phyloP scores from a whole-genome alignment of 2,888 invertebrate species.

The Ichneumoninae sp. region DNA sequence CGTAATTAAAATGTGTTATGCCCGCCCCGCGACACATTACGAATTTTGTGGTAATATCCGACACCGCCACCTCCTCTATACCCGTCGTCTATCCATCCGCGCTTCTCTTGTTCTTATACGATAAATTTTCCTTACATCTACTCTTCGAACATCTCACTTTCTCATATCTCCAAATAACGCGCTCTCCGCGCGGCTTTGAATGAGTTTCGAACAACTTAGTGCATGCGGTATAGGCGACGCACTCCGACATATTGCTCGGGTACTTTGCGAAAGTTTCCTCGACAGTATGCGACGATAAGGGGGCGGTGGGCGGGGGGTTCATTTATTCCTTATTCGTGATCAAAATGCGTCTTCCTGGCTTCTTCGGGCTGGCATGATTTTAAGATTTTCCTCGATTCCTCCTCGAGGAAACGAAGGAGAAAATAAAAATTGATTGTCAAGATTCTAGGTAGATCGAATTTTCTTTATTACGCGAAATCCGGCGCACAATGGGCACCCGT shows the following conservation, averaged over 20 bases:
- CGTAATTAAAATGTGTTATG: constrained; percentile 82
- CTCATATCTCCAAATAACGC: constrained; percentile 18
- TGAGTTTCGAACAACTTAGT: constrained; percentile 40
- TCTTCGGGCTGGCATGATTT: background rate
- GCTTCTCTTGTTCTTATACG: background rate
- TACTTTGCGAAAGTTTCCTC: constrained; percentile 40
- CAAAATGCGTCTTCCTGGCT: background rate
- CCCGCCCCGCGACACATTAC: constrained; percentile 73
- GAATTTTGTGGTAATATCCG: constrained; percentile 73
- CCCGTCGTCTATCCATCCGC: background rate
- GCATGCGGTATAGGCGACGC: constrained; percentile 24
- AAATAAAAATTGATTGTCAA: background rate
- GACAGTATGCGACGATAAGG: constrained; percentile 27
- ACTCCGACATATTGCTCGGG: constrained; percentile 47
- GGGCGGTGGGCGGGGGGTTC: constrained; percentile 12
- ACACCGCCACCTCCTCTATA: background rate
- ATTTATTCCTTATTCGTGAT: constrained; percentile 17
- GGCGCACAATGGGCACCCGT: constrained; percentile 58
- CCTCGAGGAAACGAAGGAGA: background rate
- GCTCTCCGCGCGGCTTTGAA: constrained; percentile 32
- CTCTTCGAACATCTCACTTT: constrained; percentile 34
- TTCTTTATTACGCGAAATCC: constrained; percentile 34
- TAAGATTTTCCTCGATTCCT: background rate
- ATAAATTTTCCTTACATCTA: constrained; percentile 25
- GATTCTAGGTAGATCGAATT: constrained; percentile 31